Evolutionary conservation across 2,888 invertebrate species (phyloP), one percentile per base, ranked within the genome.

Genomic region (Globia sparganii): DNA sequence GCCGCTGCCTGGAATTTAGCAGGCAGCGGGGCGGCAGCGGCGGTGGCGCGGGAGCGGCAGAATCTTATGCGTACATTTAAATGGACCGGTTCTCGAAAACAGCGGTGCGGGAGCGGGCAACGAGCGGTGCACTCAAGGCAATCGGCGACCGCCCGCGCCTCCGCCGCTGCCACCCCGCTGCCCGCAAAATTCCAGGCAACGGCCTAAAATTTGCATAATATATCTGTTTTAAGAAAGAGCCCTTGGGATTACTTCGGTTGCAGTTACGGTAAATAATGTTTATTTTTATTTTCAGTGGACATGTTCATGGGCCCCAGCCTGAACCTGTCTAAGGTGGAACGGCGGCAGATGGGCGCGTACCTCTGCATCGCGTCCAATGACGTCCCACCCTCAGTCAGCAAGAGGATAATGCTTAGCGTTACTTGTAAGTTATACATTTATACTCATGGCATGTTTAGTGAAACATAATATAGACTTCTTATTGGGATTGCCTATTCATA

Each of bases 361-460:
- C 97, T 98, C 88, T 98, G 98, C 95, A 98, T 98, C 88, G 98
- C 98, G 4, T 97, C 97, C 86, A 98, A 98, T 91, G 98, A 97
- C 86, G 98, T 98, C 58, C 98, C 98, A 0, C 98, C 98, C 1
- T 97, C 98, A 11, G 98, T 97, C 84, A 98, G 97, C 95, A 98
- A 98, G 91, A 94, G 98, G 83, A 98, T 98, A 86, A 97, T 97
- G 92, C 97, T 98, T 62, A 97, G 97, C 89, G 97, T 98, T 69
- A 97, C 97, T 91, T 98, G 98, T 98, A 96, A 98, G 98, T 98
- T 58, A 21, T 31, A 31, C 58, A 13, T 18, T 28, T 31, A 18
- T 59, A 59, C 58, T 3, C 25, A 34, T 25, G 1, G 34, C 34
- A 61, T 13, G 13, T 25, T 61, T 5, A 2, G 11, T 25, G 34